Evolutionary conservation across 2,113 vertebrate genomes (phyloP), one percentile per base, ranked within the genome.

Genomic region (Pachypanchax playfairii): DNA sequence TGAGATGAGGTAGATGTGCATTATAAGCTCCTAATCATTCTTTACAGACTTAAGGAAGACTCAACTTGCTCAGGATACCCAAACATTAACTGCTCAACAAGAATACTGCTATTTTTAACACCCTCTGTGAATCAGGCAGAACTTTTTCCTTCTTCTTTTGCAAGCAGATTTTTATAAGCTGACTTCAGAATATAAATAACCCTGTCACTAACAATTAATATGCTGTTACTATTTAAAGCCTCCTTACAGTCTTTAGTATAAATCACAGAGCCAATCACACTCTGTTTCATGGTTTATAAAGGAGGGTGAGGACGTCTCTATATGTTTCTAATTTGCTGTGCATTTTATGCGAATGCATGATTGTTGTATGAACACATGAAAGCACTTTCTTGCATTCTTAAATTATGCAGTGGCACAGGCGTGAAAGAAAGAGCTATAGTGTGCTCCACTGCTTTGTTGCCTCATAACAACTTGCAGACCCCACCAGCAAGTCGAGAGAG

Each of bases 401-500:
- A 85, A 84, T 86, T 64, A 90, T 86, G 79, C 75, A 85, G 77
- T 24, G 52, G 54, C 59, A 51, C 44, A 21, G 46, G 79, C 62
- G 61, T 63, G 66, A 76, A 56, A 70, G 74, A 72, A 74, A 51
- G 60, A 61, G 76, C 60, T 66, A 55, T 65, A 56, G 65, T 70
- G 73, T 65, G 55, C 70, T 76, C 26, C 6, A 47, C 67, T 73
- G 69, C 69, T 56, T 65, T 36, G 41, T 46, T 59, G 72, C 29
- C 59, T 80, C 69, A 38, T 55, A 73, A 74, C 56, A 85, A 82
- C 69, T 81, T 85, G 82, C 73, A 75, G 75, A 79, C 79, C 84
- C 81, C 68, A 73, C 61, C 70, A 79, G 68, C 38, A 9, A 65
- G 58, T 63, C 69, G 58, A 70, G 57, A 66, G 70, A 70, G 38